These are phyloP conservation scores for Pachypeltis micranthus DNA, from an alignment of 1,140 invertebrate species.

Conservation along the genomic window DNA sequence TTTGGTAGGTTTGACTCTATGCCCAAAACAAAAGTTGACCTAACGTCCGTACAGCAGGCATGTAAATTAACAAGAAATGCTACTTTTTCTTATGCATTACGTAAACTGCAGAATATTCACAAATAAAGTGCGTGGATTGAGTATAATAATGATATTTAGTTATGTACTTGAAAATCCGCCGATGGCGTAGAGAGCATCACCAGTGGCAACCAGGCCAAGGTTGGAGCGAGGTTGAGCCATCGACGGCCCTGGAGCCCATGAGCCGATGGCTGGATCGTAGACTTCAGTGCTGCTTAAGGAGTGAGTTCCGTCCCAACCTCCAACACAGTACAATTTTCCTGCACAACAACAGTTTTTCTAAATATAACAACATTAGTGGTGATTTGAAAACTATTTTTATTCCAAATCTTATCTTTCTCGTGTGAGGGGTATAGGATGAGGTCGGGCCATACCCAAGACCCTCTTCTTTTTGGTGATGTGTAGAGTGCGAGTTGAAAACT, in stretches of 20 bases:
- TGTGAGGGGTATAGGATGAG: no score
- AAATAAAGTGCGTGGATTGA: not conserved
- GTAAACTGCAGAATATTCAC: no score
- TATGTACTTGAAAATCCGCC: conserved; percentile 59
- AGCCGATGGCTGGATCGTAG: conserved; percentile 46
- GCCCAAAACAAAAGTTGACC: not conserved
- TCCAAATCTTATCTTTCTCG: no score
- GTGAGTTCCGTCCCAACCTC: conserved; percentile 60
- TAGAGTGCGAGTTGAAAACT: no score
- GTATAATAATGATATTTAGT: not conserved
- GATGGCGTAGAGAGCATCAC: conserved; percentile 58
- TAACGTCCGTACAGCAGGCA: not conserved
- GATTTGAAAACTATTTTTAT: no score
- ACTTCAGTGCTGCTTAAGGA: conserved; percentile 54
- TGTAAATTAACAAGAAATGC: not conserved
- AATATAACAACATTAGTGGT: no score
- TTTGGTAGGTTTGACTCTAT: not conserved
- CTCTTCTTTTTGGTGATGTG: no score
- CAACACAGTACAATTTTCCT: conserved; percentile 51
- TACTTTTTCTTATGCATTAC: no score
- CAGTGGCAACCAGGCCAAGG: conserved; percentile 56
- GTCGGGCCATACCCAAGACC: no score
- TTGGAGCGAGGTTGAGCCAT: conserved; percentile 56
- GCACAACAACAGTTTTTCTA: no score
- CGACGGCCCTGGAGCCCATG: conserved; percentile 53